Evolutionary conservation across 2,113 vertebrate genomes (phyloP).

Genomic region (Stigmatopora nigra): DNA sequence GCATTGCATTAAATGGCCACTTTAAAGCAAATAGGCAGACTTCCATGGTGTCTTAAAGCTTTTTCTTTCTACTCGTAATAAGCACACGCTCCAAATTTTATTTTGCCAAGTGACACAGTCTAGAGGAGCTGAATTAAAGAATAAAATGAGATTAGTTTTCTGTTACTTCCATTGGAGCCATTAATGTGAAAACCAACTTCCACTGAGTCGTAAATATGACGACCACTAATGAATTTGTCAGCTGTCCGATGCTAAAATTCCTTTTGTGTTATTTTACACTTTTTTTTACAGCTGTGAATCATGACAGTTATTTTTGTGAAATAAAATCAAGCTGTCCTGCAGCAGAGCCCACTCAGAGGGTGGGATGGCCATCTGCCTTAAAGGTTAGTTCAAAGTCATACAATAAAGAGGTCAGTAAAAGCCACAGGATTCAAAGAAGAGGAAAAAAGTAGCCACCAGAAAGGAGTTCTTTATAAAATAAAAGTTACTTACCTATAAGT

Average conservation of each 20-base stretch:
- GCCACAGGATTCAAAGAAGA: too few relatives aligned
- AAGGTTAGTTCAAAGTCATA: neutral
- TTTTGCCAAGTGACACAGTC: neutral
- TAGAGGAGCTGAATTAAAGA: neutral
- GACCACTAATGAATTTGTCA: neutral
- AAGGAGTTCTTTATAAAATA: too few relatives aligned
- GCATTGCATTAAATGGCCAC: neutral
- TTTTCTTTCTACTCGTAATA: neutral
- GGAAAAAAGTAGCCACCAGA: too few relatives aligned
- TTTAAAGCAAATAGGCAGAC: neutral
- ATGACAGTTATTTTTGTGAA: neutral
- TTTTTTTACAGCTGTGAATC: neutral
- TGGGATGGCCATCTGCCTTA: neutral
- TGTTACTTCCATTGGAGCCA: slow-evolving; percentile 5
- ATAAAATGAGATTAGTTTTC: neutral
- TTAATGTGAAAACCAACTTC: slow-evolving; percentile 5
- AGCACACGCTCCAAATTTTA: neutral
- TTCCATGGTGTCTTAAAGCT: neutral
- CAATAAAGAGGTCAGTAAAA: neutral
- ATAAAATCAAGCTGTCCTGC: neutral
- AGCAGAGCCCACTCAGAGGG: neutral
- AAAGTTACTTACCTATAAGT: too few relatives aligned
- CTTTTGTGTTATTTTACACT: slow-evolving; percentile 1
- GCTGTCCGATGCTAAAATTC: neutral
- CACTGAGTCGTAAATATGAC: slow-evolving; percentile 4